Evolutionary conservation across 64 coral and sea anemone genomes (phyloP).

Genomic region (Stylophora pistillata): DNA sequence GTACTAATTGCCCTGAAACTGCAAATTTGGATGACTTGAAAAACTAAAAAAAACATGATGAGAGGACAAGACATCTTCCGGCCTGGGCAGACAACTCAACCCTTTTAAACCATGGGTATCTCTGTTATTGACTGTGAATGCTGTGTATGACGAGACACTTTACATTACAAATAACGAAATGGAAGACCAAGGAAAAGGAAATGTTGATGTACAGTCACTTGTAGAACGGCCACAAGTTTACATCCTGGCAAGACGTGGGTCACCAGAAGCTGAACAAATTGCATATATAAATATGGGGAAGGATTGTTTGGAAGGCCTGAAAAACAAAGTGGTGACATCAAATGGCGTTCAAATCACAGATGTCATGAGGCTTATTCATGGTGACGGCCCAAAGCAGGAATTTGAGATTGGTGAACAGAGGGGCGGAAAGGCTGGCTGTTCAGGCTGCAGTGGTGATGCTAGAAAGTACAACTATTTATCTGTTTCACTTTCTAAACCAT

Average conservation of each 20-base stretch:
- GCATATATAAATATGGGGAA: constrained; percentile 67
- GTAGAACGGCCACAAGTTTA: constrained; percentile 69
- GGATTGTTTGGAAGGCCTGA: neutral
- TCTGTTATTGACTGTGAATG: constrained; percentile 54
- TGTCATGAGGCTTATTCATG: constrained; percentile 55
- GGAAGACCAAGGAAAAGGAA: constrained; percentile 62
- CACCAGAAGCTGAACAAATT: constrained; percentile 61
- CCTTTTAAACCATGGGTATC: no score
- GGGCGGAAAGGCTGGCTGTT: constrained; percentile 59
- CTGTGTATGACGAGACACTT: constrained; percentile 41
- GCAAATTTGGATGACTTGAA: constrained; percentile 42
- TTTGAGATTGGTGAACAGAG: constrained; percentile 25
- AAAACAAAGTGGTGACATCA: constrained; percentile 12
- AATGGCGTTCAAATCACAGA: constrained; percentile 46
- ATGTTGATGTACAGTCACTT: constrained; percentile 59
- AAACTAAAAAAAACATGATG: constrained; percentile 54
- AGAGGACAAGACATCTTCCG: constrained; percentile 68
- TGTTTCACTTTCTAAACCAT: constrained; percentile 41
- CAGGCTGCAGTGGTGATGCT: constrained; percentile 64
- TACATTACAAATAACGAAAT: constrained; percentile 68
- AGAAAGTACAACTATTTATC: constrained; percentile 57
- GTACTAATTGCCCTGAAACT: no score
- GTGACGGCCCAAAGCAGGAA: constrained; percentile 51
- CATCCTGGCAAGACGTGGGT: constrained; percentile 69
- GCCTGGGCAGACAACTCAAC: constrained; percentile 62